Evolutionary conservation across 2,113 vertebrate genomes (phyloP).

Genomic region (Malurus alboscapulatus): DNA sequence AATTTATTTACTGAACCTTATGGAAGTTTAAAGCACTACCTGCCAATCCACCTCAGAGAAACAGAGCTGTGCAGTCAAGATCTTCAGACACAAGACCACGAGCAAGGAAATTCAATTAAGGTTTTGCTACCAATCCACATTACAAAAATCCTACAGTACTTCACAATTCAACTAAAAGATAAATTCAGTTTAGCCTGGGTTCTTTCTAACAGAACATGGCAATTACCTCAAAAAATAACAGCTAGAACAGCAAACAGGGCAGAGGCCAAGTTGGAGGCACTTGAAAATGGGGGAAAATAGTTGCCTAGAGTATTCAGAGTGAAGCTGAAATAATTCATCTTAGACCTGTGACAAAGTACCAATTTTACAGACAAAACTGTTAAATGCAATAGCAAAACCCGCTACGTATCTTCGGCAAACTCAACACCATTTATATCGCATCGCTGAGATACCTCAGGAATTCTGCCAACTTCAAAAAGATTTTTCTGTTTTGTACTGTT

Average conservation of each 20-base stretch:
- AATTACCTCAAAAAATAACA: background rate
- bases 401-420: background rate
- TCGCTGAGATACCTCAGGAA: background rate
- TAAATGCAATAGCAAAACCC: background rate
- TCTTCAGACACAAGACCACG: background rate
- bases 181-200: background rate
- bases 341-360: background rate
- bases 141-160: background rate
- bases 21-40: background rate
- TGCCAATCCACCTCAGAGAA: background rate
- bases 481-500: background rate
- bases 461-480: background rate
- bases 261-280: background rate
- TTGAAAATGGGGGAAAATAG: background rate
- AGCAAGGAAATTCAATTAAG: slow-evolving; percentile 2
- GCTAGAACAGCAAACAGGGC: background rate
- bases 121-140: background rate
- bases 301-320: background rate
- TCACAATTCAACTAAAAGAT: background rate
- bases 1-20: background rate
- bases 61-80: background rate
- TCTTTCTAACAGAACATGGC: background rate
- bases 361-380: background rate
- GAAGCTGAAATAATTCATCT: background rate
- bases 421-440: background rate